These are phyloP conservation scores for Pseudococcus longispinus DNA, from an alignment of 2,888 invertebrate species.

Conservation along the genomic window DNA sequence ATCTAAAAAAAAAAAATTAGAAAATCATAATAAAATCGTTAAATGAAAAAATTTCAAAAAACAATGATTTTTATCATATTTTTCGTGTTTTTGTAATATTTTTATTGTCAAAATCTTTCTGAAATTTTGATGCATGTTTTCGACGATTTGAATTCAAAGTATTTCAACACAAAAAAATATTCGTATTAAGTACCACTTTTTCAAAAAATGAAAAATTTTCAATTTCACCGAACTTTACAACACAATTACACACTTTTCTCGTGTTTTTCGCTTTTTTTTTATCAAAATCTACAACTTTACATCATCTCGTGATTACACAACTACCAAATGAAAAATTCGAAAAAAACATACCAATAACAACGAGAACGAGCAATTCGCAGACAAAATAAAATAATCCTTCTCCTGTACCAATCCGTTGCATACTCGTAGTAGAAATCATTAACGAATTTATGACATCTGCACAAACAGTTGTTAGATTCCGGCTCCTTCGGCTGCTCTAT, in stretches of 20 bases:
- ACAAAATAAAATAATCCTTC: background rate
- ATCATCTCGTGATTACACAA: background rate
- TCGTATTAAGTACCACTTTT: background rate
- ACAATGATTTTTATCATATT: too few relatives aligned
- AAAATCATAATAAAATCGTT: too few relatives aligned
- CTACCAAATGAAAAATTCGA: background rate
- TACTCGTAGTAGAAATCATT: background rate
- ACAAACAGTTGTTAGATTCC: constrained; percentile 16
- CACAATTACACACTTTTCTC: too few relatives aligned
- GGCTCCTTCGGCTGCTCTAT: background rate
- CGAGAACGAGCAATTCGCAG: background rate
- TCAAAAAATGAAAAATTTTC: background rate
- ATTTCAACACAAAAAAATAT: too few relatives aligned
- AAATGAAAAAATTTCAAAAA: too few relatives aligned
- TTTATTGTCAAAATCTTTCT: too few relatives aligned
- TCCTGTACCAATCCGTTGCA: background rate
- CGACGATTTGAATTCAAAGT: too few relatives aligned
- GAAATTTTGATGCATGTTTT: too few relatives aligned
- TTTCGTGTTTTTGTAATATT: too few relatives aligned
- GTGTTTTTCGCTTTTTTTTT: too few relatives aligned
- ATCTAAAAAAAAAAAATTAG: too few relatives aligned
- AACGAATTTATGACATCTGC: constrained; percentile 53
- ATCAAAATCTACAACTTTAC: too few relatives aligned
- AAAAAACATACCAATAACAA: background rate
- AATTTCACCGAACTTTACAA: background rate